These are phyloP conservation scores for Pristionchus entomophagus DNA, from an alignment of 2,888 invertebrate genomes.

Conservation along the genomic window DNA sequence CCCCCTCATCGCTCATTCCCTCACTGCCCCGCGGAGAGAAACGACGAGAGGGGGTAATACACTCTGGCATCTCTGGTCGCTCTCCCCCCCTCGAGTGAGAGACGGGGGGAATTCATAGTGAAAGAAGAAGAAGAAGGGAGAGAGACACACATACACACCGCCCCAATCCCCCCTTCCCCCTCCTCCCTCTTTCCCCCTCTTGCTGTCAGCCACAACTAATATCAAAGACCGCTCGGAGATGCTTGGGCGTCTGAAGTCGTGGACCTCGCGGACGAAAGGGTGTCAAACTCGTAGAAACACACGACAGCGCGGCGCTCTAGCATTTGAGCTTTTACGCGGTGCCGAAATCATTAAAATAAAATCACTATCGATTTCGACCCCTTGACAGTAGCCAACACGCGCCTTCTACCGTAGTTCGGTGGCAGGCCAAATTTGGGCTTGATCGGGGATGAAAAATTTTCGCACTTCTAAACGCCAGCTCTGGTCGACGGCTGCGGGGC, in stretches of 20 bases:
- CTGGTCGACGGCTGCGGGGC: not conserved
- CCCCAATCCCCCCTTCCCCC: conserved; percentile 13
- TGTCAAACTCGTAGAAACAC: not conserved
- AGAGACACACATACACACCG: conserved; percentile 1
- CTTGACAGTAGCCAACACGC: not conserved
- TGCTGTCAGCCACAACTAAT: not conserved
- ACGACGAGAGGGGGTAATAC: not conserved
- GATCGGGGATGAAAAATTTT: not conserved
- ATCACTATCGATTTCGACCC: not conserved
- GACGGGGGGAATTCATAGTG: not conserved
- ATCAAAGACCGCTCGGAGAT: not conserved
- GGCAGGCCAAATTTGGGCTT: not conserved
- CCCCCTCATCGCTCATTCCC: not conserved
- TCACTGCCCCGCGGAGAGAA: conserved; percentile 37
- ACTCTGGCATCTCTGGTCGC: conserved; percentile 6
- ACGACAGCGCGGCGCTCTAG: not conserved
- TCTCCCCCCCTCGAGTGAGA: conserved; percentile 9
- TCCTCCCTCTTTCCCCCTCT: no score
- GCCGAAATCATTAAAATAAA: not conserved
- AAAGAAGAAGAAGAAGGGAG: not conserved
- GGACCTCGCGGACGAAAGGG: no score
- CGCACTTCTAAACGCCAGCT: not conserved
- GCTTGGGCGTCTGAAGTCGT: not conserved
- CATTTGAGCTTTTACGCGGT: not conserved
- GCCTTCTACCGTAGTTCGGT: not conserved